Base-by-base conservation (phyloP, 2,797 vertebrate species). In the Poecile montanus region DNA sequence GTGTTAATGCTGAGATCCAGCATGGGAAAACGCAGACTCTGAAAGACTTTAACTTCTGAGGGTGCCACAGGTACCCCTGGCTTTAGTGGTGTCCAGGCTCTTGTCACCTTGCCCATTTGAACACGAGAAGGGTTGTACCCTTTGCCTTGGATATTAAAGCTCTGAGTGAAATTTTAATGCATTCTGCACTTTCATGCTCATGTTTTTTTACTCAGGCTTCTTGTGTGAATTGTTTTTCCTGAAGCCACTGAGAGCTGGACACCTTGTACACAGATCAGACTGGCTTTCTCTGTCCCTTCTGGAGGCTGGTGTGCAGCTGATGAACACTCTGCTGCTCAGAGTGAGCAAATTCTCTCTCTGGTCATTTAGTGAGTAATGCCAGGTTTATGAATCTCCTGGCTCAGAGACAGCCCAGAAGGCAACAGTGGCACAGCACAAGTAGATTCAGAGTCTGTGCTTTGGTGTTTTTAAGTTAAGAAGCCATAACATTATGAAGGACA, bases 1-100 rank as follows among this genome's bases (percentile, higher is more conserved):
- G 98, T 98, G 22, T 95, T 99, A 86, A 99, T 99, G 99, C 98
- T 99, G 93, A 98, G 99, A 86, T 98, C 99, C 94, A 99, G 98
- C 98, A 99, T 99, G 99, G 98, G 98, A 88, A 99, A 98, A 94
- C 82, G 93, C 86, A 98, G 94, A 72, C 96, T 97, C 85, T 99
- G 97, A 99, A 87, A 73, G 85, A 47, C 58, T 84, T 14, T 2
- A 15, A 16, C 50, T 60, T 0, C 85, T 56, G 53, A 81, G 89
- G 36, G 56, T 95, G 56, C 57, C 53, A 66, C 22, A 48, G 89
- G 27, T 66, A 36, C 38, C 53, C 62, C 88, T n/a, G 56, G 11
- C n/a, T 40, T 44, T 68, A 73, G 42, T 45, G 63, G 23, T 79
- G n/a, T 32, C 40, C 81, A 68, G 83, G 84, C 70, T 86, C 14